Percentiles rank a stretch among this genome's conserved stretches.
Evolutionary conservation across 2,888 invertebrate genomes (phyloP).

Genomic region (Caenorhabditis sp.): DNA sequence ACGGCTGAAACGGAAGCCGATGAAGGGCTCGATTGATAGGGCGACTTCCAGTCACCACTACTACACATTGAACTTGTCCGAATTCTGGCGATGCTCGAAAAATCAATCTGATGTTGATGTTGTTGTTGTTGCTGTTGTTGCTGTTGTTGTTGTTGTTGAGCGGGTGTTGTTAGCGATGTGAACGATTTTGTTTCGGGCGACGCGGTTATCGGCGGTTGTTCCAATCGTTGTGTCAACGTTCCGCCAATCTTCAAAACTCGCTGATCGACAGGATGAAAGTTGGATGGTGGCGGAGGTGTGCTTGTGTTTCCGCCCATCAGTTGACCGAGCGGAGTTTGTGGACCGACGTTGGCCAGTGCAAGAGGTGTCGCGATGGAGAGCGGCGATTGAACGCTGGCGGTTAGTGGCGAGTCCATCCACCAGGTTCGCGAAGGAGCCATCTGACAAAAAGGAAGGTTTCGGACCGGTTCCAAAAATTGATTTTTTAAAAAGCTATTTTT

Average conservation of each 20-base stretch:
- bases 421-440: slow-evolving; percentile 34
- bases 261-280: not conserved
- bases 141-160: not conserved
- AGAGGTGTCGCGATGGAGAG: slow-evolving; percentile 32
- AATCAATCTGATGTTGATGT: not conserved
- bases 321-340: slow-evolving; percentile 19
- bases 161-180: not conserved
- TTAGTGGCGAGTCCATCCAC: slow-evolving; percentile 37
- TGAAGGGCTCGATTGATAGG: too few relatives aligned
- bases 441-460: slow-evolving; percentile 1
- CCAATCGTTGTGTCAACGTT: not conserved
- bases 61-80: not conserved
- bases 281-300: not conserved
- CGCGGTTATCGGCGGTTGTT: not conserved
- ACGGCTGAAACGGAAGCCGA: too few relatives aligned
- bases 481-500: too few relatives aligned
- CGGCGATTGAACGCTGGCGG: slow-evolving; percentile 31
- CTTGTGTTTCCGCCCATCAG: not conserved
- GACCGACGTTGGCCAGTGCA: slow-evolving; percentile 15
- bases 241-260: not conserved
- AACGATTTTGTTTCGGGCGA: not conserved
- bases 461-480: too few relatives aligned
- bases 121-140: slow-evolving; percentile 4
- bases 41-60: not conserved
- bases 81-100: not conserved